phyloP scores from a whole-genome alignment of 2,888 invertebrate genomes.

The Drosophila bunnanda region DNA sequence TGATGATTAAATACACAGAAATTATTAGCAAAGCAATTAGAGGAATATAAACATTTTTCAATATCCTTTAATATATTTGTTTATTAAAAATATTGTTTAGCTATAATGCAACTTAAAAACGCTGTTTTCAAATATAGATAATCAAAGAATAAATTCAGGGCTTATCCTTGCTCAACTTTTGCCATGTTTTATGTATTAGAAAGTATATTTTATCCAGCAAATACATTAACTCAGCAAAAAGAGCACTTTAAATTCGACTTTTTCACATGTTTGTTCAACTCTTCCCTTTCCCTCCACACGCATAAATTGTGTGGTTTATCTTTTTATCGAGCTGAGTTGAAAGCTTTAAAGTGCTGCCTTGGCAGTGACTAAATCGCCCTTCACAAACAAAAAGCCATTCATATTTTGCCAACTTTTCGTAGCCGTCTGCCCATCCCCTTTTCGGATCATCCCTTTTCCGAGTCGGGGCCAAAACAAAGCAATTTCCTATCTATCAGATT shows the following conservation, averaged over 20 bases:
- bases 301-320: constrained; percentile 59
- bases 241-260: constrained; percentile 12
- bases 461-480: constrained; percentile 66
- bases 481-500: constrained; percentile 79
- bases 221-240: not conserved
- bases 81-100: too few species aligned
- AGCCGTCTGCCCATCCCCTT: not conserved
- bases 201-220: not conserved
- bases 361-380: constrained; percentile 22
- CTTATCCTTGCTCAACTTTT: not conserved
- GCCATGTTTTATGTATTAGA: constrained; percentile 7
- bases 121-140: not conserved
- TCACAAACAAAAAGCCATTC: constrained; percentile 23
- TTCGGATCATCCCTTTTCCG: constrained; percentile 29
- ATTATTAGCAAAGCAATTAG: too few species aligned
- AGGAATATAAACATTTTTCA: too few species aligned
- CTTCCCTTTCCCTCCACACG: constrained; percentile 16
- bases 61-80: too few species aligned
- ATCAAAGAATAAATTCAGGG: not conserved
- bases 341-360: constrained; percentile 55
- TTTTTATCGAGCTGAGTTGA: constrained; percentile 54
- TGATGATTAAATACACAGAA: not conserved
- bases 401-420: constrained; percentile 46
- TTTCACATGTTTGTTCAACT: not conserved
- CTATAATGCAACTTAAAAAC: not conserved